A percentile compares a stretch with the other conserved stretches of the same genome.
phyloP scores from a whole-genome alignment of 1,140 invertebrate species.

The Calephelis virginiensis region DNA sequence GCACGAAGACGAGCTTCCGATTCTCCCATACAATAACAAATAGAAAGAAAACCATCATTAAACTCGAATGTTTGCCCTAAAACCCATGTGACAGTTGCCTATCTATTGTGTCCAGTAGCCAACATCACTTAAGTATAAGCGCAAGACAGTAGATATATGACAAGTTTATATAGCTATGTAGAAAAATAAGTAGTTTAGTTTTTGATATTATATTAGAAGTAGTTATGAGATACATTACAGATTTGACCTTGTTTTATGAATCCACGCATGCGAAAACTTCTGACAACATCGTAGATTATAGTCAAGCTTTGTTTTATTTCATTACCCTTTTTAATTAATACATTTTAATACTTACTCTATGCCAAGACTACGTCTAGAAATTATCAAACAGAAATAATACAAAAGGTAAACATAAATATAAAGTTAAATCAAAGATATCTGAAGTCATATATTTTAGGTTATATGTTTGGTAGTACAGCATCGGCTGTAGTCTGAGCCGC shows the following conservation, averaged over 20 bases:
- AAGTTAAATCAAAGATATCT: too few relatives aligned
- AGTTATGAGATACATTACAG: slow-evolving; percentile 4
- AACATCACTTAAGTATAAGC: slow-evolving; percentile 8
- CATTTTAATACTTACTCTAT: background rate
- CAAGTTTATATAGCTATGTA: background rate
- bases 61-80: background rate
- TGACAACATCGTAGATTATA: background rate
- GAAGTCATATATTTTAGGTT: too few relatives aligned
- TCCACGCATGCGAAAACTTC: slow-evolving; percentile 12
- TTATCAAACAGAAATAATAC: too few relatives aligned
- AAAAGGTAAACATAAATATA: too few relatives aligned
- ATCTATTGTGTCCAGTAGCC: slow-evolving; percentile 1
- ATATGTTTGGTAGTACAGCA: too few relatives aligned
- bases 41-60: background rate
- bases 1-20: slow-evolving; percentile 63
- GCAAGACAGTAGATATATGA: background rate
- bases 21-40: slow-evolving; percentile 50
- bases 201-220: background rate
- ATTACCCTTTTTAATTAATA: background rate
- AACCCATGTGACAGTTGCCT: slow-evolving; percentile 12
- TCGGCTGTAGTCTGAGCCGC: too few relatives aligned
- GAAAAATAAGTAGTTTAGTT: background rate
- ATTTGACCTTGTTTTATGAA: slow-evolving; percentile 13
- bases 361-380: background rate
- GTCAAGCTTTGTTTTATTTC: background rate